These are phyloP conservation scores for Xiphorhynchus erythropygius DNA, from an alignment of 2,797 vertebrate species.

Conservation along the genomic window DNA sequence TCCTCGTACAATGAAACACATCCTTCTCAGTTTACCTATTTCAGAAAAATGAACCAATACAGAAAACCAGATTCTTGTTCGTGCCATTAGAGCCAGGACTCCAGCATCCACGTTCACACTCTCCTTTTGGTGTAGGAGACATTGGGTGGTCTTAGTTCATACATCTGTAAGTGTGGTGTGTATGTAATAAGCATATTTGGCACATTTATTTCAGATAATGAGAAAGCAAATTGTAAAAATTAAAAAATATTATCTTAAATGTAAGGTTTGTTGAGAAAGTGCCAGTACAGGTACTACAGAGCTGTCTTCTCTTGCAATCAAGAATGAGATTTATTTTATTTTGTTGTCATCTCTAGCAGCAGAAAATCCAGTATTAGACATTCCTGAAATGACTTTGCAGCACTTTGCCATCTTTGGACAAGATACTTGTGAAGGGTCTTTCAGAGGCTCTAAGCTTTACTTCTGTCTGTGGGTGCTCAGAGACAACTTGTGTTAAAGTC, in stretches of 20 bases:
- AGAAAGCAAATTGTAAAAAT: neutral
- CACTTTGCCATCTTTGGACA: slow-evolving; percentile 15
- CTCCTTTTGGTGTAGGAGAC: neutral
- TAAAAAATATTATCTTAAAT: neutral
- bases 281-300: neutral
- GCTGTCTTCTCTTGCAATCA: neutral
- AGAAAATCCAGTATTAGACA: neutral
- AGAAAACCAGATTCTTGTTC: neutral
- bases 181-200: neutral
- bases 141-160: neutral
- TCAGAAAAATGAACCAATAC: neutral
- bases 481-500: neutral
- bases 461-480: neutral
- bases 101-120: neutral
- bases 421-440: neutral
- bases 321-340: neutral
- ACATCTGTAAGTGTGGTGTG: neutral
- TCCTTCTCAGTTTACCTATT: neutral
- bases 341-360: neutral
- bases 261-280: neutral
- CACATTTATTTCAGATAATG: neutral
- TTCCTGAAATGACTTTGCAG: neutral
- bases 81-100: neutral
- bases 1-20: neutral
- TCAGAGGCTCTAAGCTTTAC: neutral